A percentile compares a stretch with the other conserved stretches of the same genome.
phyloP scores from a whole-genome alignment of 2,888 invertebrate genomes.

The Girardia tigrina region DNA sequence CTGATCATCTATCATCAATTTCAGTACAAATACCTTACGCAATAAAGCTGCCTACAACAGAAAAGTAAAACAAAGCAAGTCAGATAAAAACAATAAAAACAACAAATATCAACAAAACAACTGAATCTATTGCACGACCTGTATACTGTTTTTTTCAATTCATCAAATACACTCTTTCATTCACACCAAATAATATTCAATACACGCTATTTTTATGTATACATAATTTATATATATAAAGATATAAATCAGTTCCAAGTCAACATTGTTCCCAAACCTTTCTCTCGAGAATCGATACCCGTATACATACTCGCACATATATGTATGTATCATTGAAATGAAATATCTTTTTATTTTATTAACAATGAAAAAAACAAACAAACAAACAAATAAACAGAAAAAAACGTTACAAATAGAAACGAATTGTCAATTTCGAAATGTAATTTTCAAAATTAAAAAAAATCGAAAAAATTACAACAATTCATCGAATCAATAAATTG shows the following conservation, averaged over 20 bases:
- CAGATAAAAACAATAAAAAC: constrained; percentile 14
- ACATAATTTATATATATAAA: background rate
- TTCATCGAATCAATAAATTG: constrained; percentile 16
- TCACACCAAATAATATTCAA: background rate
- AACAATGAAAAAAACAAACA: background rate
- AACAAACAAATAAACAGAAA: background rate
- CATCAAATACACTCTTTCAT: background rate
- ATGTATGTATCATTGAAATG: background rate
- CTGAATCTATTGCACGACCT: constrained; percentile 5
- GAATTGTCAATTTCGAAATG: background rate
- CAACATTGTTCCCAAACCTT: too few species aligned
- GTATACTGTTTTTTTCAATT: background rate
- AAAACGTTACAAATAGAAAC: background rate
- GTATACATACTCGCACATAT: background rate
- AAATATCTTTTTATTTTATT: background rate
- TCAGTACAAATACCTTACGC: background rate
- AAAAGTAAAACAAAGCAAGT: constrained; percentile 19
- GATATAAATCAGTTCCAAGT: background rate
- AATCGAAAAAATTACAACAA: constrained; percentile 1
- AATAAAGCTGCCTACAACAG: constrained; percentile 20
- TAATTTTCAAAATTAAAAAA: background rate
- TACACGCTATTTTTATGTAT: background rate
- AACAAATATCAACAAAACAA: background rate
- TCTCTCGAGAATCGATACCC: too few species aligned
- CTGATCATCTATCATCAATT: background rate